Evolutionary conservation across 2,888 invertebrate species (phyloP).

Genomic region (Auanema sp.): DNA sequence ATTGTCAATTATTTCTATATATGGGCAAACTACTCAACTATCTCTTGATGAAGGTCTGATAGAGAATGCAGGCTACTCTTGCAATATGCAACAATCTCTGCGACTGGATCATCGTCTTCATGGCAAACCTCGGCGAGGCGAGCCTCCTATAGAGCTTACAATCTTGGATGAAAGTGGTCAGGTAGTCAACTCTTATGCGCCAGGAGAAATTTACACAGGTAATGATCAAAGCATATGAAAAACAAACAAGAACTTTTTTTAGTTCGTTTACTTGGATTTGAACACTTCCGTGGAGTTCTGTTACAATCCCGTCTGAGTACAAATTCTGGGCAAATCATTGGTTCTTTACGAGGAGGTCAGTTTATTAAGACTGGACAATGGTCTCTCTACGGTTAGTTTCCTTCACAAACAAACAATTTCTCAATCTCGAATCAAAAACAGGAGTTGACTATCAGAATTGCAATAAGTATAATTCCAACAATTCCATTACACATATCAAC

Average conservation of each 20-base stretch:
- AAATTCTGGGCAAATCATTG: constrained; percentile 41
- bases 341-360: constrained; percentile 42
- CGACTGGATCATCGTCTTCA: constrained; percentile 21
- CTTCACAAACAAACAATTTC: constrained; percentile 2
- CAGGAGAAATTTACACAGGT: constrained; percentile 36
- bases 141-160: constrained; percentile 38
- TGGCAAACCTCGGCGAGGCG: constrained; percentile 28
- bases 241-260: background rate
- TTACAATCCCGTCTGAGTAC: constrained; percentile 43
- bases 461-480: constrained; percentile 30
- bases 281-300: constrained; percentile 46
- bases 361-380: constrained; percentile 40
- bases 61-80: constrained; percentile 16
- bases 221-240: background rate
- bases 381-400: constrained; percentile 14
- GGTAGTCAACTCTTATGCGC: constrained; percentile 24
- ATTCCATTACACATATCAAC: constrained; percentile 44
- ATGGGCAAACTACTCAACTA: no score
- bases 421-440: constrained; percentile 1
- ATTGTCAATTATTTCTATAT: no score
- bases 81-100: constrained; percentile 17
- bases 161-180: constrained; percentile 29
- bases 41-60: background rate
- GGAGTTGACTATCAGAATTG: constrained; percentile 47
- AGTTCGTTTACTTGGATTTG: constrained; percentile 39